Conservation (phyloP, 2,113 vertebrate species). For the Bostrychus sinensis region DNA sequence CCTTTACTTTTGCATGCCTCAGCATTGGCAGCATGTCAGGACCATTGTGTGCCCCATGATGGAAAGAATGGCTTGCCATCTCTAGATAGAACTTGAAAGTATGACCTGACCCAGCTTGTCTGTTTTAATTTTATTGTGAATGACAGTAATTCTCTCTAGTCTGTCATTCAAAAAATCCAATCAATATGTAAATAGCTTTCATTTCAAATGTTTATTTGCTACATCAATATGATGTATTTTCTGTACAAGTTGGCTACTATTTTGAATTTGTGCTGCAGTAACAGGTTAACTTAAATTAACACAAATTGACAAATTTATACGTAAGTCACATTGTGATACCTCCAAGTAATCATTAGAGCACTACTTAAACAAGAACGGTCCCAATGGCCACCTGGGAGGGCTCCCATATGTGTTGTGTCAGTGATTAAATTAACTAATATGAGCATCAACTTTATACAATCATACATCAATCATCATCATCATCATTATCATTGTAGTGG, state of each 20-base stretch:
- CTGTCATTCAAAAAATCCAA: slow-evolving; percentile 2
- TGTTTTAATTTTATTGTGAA: background rate
- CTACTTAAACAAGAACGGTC: no score
- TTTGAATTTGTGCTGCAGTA: no score
- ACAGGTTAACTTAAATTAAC: no score
- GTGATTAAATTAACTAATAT: no score
- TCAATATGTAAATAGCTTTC: background rate
- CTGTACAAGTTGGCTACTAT: no score
- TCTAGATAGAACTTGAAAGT: background rate
- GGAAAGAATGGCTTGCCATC: slow-evolving; percentile 18
- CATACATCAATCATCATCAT: no score
- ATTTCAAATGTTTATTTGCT: background rate
- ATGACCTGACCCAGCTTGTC: slow-evolving; percentile 1
- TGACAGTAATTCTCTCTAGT: background rate
- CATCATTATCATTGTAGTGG: no score
- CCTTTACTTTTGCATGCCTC: slow-evolving; percentile 58
- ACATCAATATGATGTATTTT: background rate
- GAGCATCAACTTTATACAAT: no score
- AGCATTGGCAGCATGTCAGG: slow-evolving; percentile 45
- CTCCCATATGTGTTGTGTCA: no score
- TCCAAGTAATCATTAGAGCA: background rate
- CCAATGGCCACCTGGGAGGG: no score
- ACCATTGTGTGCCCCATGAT: slow-evolving; percentile 1
- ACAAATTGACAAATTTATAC: no score
- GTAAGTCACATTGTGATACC: no score